Evolutionary conservation across 2,113 vertebrate species (phyloP).

Genomic region (Promerops cafer): DNA sequence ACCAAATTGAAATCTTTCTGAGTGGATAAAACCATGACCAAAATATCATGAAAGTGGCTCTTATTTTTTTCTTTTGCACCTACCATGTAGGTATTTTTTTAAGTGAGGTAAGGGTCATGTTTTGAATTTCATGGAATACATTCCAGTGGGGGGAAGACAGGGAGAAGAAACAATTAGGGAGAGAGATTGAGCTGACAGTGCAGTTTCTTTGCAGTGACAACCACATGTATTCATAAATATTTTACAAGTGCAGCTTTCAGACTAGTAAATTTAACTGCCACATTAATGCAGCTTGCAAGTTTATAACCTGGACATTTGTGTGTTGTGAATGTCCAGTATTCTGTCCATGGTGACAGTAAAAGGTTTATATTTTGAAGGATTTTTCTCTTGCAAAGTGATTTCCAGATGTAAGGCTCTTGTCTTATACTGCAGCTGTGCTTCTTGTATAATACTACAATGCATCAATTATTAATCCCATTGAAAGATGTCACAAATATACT

Average conservation of each 20-base stretch:
- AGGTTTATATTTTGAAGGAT: slow-evolving; percentile 62
- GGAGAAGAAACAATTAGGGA: neutral
- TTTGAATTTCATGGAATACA: slow-evolving; percentile 46
- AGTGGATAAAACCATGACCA: neutral
- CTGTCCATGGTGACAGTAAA: slow-evolving; percentile 53
- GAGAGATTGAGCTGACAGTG: slow-evolving; percentile 62
- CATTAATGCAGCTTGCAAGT: slow-evolving; percentile 66
- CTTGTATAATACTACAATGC: slow-evolving; percentile 18
- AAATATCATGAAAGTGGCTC: neutral
- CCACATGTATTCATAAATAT: slow-evolving; percentile 76
- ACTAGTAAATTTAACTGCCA: slow-evolving; percentile 72
- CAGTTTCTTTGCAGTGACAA: slow-evolving; percentile 65
- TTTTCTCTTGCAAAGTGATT: slow-evolving; percentile 44
- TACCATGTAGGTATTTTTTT: slow-evolving; percentile 23
- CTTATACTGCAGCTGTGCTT: slow-evolving; percentile 45
- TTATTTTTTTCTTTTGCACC: neutral
- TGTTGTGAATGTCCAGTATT: slow-evolving; percentile 58
- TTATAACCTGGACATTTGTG: slow-evolving; percentile 64
- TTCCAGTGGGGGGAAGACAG: neutral
- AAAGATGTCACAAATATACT: slow-evolving; percentile 55
- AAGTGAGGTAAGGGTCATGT: slow-evolving; percentile 8
- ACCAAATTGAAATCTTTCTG: neutral
- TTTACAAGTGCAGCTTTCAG: slow-evolving; percentile 73
- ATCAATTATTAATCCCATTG: slow-evolving; percentile 47
- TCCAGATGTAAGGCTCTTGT: slow-evolving; percentile 7